Base-by-base conservation (phyloP, 2,797 vertebrate genomes). In the Clarias laeviceps region DNA sequence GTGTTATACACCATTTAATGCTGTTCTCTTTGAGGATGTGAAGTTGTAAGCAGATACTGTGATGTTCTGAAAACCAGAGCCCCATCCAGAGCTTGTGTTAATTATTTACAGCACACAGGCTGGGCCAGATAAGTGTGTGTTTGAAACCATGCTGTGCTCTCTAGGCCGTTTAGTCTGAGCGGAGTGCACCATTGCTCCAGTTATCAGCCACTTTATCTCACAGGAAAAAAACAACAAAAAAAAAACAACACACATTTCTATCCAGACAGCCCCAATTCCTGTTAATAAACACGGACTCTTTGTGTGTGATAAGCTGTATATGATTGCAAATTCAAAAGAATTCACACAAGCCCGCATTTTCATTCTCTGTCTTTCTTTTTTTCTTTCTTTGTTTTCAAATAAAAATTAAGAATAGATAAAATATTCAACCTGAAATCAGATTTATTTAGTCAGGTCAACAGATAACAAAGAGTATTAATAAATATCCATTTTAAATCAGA, bases 91-190 rank as follows among this genome's bases (percentile, higher is more conserved):
- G 90, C 1, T 65, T 45, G 91, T 91, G 91, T 94, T 91, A 89
- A 94, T 93, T 93, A 94, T 94, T 94, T 88, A 93, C 88, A 80
- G 83, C 82, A 79, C 86, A 80, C 80, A 90, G 74, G 76, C 82
- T 66, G 88, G 85, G 87, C 76, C 88, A 88, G 91, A 93, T 93
- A 92, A 93, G 93, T 88, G 92, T 88, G 85, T 90, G 70, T 85
- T 94, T 92, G 90, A 91, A 88, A 90, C 91, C 91, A 74, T 54
- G 15, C 85, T 88, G 78, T 84, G 87, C 87, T 92, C 88, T 88
- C 86, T 1, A 83, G 88, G 84, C 89, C 86, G 88, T 91, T 90
- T 86, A 85, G 89, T 85, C 80, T 84, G 57, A 89, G 88, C 86
- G 68, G 32, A 86, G 69, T 89, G 88, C n/a, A 12, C 64, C 50